Conservation (phyloP, 2,888 invertebrate species). For the Ennomos fuscantarius region DNA sequence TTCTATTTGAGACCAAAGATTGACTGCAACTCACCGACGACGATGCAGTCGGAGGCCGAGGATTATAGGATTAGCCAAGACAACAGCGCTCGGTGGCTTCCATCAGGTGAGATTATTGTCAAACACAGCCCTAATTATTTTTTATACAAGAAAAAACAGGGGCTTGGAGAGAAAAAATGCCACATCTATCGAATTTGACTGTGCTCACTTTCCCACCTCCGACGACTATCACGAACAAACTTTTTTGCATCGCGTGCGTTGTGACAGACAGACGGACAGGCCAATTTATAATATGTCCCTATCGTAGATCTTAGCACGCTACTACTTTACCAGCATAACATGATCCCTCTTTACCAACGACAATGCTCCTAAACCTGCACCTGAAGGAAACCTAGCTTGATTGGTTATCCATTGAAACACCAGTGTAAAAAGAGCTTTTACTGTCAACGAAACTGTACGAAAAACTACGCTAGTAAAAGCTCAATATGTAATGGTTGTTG, state of each 20-base stretch:
- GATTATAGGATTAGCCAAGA: too few relatives aligned
- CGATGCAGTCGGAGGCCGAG: too few relatives aligned
- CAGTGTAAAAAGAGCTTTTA: conserved; percentile 12
- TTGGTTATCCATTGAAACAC: not conserved
- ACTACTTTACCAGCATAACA: conserved; percentile 40
- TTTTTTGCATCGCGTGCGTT: conserved; percentile 81
- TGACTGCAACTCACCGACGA: too few relatives aligned
- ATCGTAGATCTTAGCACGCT: conserved; percentile 65
- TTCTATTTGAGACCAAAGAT: too few relatives aligned
- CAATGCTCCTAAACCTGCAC: not conserved
- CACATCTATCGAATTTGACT: conserved; percentile 4
- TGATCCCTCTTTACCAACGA: conserved; percentile 31
- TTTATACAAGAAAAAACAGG: too few relatives aligned
- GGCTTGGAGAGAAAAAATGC: too few relatives aligned
- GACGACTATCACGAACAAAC: conserved; percentile 47
- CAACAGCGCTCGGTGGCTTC: too few relatives aligned
- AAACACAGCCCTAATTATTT: too few relatives aligned
- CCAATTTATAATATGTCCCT: conserved; percentile 83
- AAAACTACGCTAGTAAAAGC: conserved; percentile 4
- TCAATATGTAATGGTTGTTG: conserved; percentile 8
- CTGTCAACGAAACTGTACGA: not conserved
- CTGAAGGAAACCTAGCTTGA: not conserved
- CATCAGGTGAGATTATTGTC: too few relatives aligned
- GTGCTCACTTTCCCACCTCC: conserved; percentile 4
- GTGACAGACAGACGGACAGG: conserved; percentile 82